Evolutionary conservation across 2,888 invertebrate genomes (phyloP), one percentile per base, ranked within the genome.

Genomic region (Mylabris sibirica): DNA sequence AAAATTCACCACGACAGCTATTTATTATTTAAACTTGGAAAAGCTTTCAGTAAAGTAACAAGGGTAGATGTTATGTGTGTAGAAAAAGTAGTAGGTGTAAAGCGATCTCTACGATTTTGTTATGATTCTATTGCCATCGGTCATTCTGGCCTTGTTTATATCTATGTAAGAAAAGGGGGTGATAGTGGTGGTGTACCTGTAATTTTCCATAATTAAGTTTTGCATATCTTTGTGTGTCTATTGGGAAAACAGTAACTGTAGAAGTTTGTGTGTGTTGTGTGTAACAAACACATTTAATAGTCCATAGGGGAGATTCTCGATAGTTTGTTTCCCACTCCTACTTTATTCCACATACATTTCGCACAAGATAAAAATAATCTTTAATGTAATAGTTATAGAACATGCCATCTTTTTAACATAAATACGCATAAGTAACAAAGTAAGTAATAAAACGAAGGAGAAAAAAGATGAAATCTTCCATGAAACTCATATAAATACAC

Each of bases 321-420:
- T 78, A 79, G 72, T 80, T 79, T 77, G 73, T 78, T 78, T 78
- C 77, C 72, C 30, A 8, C 30, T 30, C 30, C 70, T 72, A 77
- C 78, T 78, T 57, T 78, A 77, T 76, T 78, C 24, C 77, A 75
- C 76, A 78, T 80, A 73, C 75, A 77, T 80, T 80, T 80, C 78
- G 79, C 79, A 79, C 78, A 75, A 79, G 80, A 82, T 82, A 81
- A 82, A 80, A 81, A 82, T 81, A 81, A 81, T 80, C 79, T 81
- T 78, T 78, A 78, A 80, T 80, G 80, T 81, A 82, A 81, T 80
- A 81, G 81, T 79, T 78, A 80, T 77, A 79, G 81, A 81, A 79
- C 81, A 82, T 80, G 81, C 81, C 79, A 81, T 79, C 78, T 74
- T 76, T 79, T 77, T 74, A 30, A 79, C 77, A 76, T 77, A 77